phyloP scores from a whole-genome alignment of 1,140 invertebrate species.

The Halesus radiatus region DNA sequence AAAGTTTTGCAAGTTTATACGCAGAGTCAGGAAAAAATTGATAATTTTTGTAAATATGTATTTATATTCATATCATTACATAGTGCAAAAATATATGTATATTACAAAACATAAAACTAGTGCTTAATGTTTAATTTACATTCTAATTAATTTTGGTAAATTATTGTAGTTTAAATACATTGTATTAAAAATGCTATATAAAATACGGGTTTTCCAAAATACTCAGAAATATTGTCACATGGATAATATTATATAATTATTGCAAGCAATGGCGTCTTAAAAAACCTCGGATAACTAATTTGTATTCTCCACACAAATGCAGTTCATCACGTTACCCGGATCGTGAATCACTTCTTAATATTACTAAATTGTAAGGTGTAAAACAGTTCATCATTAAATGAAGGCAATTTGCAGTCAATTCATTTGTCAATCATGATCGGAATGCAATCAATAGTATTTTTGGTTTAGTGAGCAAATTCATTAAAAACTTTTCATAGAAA shows the following conservation, averaged over 20 bases:
- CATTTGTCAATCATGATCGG: too few species aligned
- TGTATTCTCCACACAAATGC: neutral
- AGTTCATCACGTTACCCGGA: neutral
- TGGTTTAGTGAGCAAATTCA: too few species aligned
- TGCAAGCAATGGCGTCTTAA: conserved; percentile 11
- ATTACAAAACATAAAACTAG: conserved; percentile 28
- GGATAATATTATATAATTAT: neutral
- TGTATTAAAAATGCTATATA: conserved; percentile 10
- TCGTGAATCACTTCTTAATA: too few species aligned
- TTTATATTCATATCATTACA: conserved; percentile 35
- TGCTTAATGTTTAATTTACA: conserved; percentile 19
- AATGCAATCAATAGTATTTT: too few species aligned
- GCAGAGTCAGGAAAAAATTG: conserved; percentile 14
- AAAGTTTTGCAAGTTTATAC: too few species aligned
- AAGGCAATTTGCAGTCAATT: too few species aligned
- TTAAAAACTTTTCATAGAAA: too few species aligned
- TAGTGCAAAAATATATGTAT: conserved; percentile 30
- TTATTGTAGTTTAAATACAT: conserved; percentile 11
- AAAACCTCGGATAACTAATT: conserved; percentile 12
- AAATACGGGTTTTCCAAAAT: conserved; percentile 19
- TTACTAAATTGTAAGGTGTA: too few species aligned
- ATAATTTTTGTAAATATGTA: conserved; percentile 30
- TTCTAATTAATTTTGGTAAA: conserved; percentile 20
- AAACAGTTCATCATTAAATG: too few species aligned
- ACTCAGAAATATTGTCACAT: conserved; percentile 22